Evolutionary conservation across 2,888 invertebrate species (phyloP).

Genomic region (Liodrosophila aerea): DNA sequence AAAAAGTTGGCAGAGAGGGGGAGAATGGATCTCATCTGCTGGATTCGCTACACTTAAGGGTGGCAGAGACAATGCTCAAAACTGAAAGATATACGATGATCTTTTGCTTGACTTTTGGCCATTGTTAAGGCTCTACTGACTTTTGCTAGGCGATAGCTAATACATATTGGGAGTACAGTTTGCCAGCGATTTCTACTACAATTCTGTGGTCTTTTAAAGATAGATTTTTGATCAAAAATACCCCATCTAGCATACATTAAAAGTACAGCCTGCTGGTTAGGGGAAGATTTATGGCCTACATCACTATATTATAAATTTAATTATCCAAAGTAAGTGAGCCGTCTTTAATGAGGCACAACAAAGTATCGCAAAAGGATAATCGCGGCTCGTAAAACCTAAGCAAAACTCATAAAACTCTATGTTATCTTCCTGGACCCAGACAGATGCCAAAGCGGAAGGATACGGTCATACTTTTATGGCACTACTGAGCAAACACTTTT

Average conservation of each 20-base stretch:
- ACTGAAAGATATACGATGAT: constrained; percentile 29
- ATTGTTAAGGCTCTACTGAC: constrained; percentile 47
- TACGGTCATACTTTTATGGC: constrained; percentile 59
- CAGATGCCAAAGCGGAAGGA: constrained; percentile 67
- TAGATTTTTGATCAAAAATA: constrained; percentile 31
- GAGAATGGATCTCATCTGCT: constrained; percentile 57
- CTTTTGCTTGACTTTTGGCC: constrained; percentile 57
- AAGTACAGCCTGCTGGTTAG: too few species aligned
- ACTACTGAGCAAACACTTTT: constrained; percentile 55
- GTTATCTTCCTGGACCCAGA: constrained; percentile 12
- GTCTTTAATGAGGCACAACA: constrained; percentile 61
- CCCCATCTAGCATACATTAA: too few species aligned
- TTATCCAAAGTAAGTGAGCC: constrained; percentile 24
- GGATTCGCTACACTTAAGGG: constrained; percentile 50
- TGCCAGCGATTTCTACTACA: constrained; percentile 10
- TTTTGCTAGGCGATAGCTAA: background rate
- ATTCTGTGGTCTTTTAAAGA: constrained; percentile 38
- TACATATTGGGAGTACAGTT: constrained; percentile 21
- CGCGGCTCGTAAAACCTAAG: constrained; percentile 43
- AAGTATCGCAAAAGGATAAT: constrained; percentile 54
- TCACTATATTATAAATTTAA: constrained; percentile 46
- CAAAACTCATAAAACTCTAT: constrained; percentile 41
- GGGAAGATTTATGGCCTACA: too few species aligned
- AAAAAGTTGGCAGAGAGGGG: constrained; percentile 22
- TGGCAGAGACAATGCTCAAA: constrained; percentile 37